Evolutionary conservation across 2,113 vertebrate species (phyloP).

Genomic region (Hipposideros armiger): DNA sequence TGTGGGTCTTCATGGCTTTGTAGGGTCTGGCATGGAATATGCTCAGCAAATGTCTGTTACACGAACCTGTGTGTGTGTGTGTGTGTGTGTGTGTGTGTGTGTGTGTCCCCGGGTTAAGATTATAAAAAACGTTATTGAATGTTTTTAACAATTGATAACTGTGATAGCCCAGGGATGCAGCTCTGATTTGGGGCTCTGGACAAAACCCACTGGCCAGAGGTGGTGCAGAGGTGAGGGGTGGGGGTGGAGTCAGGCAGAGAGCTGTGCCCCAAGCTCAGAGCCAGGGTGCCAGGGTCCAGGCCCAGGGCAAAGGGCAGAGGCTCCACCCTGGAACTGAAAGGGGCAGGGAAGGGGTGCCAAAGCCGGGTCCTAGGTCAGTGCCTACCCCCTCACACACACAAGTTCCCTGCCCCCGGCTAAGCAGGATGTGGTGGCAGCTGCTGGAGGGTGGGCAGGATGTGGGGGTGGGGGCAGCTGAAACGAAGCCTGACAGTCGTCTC

Average conservation of each 20-base stretch:
- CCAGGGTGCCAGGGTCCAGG: constrained; percentile 23
- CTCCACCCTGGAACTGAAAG: constrained; percentile 63
- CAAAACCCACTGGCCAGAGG: not conserved
- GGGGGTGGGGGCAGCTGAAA: constrained; percentile 83
- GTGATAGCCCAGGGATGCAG: not conserved
- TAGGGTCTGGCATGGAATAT: not conserved
- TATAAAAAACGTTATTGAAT: not conserved
- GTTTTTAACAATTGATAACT: not conserved
- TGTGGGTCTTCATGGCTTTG: not conserved
- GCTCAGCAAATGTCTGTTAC: not conserved
- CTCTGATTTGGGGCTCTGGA: not conserved
- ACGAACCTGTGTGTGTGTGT: not conserved
- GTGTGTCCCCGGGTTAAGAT: not conserved
- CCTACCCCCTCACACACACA: constrained; percentile 65
- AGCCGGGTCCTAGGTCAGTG: constrained; percentile 64
- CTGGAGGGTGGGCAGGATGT: constrained; percentile 83
- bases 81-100: not conserved
- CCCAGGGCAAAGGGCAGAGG: constrained; percentile 67
- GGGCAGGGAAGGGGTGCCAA: constrained; percentile 61
- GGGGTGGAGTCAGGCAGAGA: not conserved
- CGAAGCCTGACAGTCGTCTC: constrained; percentile 71
- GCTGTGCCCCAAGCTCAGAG: not conserved
- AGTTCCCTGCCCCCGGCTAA: constrained; percentile 72
- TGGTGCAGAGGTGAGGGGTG: not conserved
- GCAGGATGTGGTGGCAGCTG: constrained; percentile 83